Conservation (phyloP, 1,140 invertebrate species). For the Pogonomyrmex barbatus region DNA sequence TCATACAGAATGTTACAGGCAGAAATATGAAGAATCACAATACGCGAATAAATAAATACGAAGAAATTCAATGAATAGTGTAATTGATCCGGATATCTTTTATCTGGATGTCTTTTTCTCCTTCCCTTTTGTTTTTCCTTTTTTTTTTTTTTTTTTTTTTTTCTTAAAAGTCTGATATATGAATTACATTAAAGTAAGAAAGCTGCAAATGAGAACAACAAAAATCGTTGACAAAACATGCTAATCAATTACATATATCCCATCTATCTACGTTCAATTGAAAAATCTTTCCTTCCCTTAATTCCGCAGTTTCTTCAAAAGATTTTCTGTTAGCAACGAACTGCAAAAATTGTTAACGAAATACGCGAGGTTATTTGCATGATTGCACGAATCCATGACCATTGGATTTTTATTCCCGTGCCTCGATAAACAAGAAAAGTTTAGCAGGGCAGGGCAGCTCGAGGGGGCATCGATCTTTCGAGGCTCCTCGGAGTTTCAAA, state of each 20-base stretch:
- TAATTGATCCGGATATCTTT: neutral
- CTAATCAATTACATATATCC: neutral
- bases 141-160: neutral
- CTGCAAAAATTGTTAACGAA: neutral
- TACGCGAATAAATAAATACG: neutral
- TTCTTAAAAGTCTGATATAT: neutral
- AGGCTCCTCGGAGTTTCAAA: constrained; percentile 62
- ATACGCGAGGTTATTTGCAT: constrained; percentile 21
- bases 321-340: neutral
- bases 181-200: neutral
- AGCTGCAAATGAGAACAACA: neutral
- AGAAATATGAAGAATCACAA: neutral
- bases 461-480: constrained; percentile 69
- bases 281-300: neutral
- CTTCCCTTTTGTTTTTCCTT: neutral
- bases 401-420: constrained; percentile 34
- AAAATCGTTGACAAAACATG: neutral
- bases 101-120: neutral
- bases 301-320: neutral
- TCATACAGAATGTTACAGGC: neutral
- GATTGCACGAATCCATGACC: constrained; percentile 31
- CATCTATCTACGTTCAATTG: neutral
- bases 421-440: constrained; percentile 63
- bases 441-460: constrained; percentile 33
- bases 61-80: neutral